phyloP scores from a whole-genome alignment of 2,797 vertebrate species.

The Coregonus suidteri region DNA sequence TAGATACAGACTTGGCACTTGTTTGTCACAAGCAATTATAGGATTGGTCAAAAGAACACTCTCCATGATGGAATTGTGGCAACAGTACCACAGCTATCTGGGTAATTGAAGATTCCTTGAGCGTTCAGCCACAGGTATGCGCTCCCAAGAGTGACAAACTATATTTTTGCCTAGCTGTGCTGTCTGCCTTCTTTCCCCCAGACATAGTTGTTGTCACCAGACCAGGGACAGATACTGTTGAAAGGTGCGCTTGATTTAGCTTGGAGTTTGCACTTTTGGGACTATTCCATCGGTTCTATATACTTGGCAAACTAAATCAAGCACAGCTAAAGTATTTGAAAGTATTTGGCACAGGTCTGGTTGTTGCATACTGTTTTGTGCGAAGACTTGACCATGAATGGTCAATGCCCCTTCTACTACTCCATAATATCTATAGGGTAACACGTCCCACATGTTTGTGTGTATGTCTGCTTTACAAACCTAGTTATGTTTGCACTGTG shows the following conservation, averaged over 20 bases:
- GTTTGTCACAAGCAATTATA: conserved; percentile 16
- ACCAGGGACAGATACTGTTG: neutral
- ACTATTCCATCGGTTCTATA: no score
- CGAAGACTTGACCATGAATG: no score
- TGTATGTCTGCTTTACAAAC: neutral
- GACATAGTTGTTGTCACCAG: neutral
- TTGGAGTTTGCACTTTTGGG: no score
- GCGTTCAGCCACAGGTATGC: conserved; percentile 36
- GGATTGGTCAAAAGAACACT: conserved; percentile 33
- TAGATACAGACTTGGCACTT: conserved; percentile 5
- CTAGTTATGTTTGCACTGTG: neutral
- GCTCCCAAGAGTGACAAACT: conserved; percentile 18
- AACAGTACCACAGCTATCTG: conserved; percentile 46
- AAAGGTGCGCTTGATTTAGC: neutral
- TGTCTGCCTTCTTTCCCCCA: neutral
- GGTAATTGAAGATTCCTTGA: conserved; percentile 43
- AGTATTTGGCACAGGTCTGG: neutral
- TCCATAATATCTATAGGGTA: neutral
- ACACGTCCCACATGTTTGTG: neutral
- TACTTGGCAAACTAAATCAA: no score
- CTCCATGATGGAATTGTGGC: conserved; percentile 26
- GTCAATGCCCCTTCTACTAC: neutral
- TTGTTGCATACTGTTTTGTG: neutral
- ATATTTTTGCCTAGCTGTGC: neutral
- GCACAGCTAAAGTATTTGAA: neutral